Conservation (phyloP, 2,113 vertebrate species). For the Sterrhoptilus dennistouni region DNA sequence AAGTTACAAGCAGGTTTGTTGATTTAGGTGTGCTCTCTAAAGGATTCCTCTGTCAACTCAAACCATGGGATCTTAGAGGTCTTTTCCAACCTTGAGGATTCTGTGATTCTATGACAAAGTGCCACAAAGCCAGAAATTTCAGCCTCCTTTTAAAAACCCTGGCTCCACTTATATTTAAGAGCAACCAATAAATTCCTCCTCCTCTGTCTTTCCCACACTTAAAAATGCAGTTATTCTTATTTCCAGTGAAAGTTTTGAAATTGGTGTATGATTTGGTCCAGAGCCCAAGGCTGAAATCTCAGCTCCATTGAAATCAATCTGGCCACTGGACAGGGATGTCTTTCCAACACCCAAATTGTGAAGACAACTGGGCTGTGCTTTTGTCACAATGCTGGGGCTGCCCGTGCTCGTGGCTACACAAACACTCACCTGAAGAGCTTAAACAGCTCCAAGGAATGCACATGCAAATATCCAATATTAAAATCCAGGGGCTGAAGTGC, state of each 20-base stretch:
- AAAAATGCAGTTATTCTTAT: background rate
- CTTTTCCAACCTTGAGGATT: background rate
- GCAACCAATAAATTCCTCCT: background rate
- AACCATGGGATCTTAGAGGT: background rate
- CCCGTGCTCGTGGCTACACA: background rate
- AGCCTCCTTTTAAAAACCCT: background rate
- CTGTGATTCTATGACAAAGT: background rate
- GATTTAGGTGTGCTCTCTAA: background rate
- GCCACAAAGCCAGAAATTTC: background rate
- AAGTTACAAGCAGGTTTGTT: background rate
- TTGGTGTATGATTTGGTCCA: background rate
- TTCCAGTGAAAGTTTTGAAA: constrained; percentile 48
- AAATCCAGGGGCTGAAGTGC: background rate
- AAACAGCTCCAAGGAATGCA: background rate
- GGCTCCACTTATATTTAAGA: background rate
- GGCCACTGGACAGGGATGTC: background rate
- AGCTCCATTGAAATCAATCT: background rate
- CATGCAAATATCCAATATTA: background rate
- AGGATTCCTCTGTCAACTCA: background rate
- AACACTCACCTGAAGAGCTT: background rate
- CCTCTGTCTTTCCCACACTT: background rate
- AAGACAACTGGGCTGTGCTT: background rate
- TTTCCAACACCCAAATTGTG: background rate
- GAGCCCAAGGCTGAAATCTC: background rate
- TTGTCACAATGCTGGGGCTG: background rate